Evolutionary conservation across 1,140 invertebrate species (phyloP).

Genomic region (Drosophila prosaltans): DNA sequence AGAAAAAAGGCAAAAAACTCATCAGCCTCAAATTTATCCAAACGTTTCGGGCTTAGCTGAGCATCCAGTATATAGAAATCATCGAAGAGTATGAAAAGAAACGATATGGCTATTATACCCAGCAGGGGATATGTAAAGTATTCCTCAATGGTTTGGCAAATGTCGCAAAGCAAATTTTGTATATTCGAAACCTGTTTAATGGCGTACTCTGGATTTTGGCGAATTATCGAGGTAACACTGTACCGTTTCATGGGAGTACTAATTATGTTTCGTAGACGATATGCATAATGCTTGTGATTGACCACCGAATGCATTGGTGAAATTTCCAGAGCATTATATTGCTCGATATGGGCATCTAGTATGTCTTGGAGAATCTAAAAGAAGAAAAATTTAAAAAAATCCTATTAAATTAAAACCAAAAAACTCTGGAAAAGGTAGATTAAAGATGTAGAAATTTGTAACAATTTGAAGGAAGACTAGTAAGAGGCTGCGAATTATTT

Average conservation of each 20-base stretch:
- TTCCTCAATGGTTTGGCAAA: slow-evolving; percentile 77
- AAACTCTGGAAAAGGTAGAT: background rate
- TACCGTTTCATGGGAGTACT: slow-evolving; percentile 65
- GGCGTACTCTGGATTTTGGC: slow-evolving; percentile 71
- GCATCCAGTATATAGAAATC: slow-evolving; percentile 79
- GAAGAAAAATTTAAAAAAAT: background rate
- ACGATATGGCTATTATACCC: slow-evolving; percentile 76
- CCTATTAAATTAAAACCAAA: background rate
- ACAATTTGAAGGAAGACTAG: no score
- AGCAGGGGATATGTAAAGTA: slow-evolving; percentile 79
- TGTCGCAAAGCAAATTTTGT: slow-evolving; percentile 78
- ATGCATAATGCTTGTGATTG: slow-evolving; percentile 51
- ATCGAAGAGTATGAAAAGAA: slow-evolving; percentile 79
- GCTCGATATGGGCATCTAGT: slow-evolving; percentile 70
- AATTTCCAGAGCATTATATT: slow-evolving; percentile 60
- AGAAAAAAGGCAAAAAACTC: slow-evolving; percentile 81
- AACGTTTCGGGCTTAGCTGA: slow-evolving; percentile 64
- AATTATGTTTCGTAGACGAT: slow-evolving; percentile 51
- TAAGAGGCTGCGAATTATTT: no score
- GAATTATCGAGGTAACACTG: slow-evolving; percentile 75
- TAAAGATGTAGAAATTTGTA: no score
- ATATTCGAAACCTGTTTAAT: slow-evolving; percentile 77
- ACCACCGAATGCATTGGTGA: slow-evolving; percentile 73
- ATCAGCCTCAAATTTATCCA: slow-evolving; percentile 69
- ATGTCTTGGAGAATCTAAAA: slow-evolving; percentile 75